Conservation (phyloP, 2,888 invertebrate genomes). For the Tuberolachnus salignus region DNA sequence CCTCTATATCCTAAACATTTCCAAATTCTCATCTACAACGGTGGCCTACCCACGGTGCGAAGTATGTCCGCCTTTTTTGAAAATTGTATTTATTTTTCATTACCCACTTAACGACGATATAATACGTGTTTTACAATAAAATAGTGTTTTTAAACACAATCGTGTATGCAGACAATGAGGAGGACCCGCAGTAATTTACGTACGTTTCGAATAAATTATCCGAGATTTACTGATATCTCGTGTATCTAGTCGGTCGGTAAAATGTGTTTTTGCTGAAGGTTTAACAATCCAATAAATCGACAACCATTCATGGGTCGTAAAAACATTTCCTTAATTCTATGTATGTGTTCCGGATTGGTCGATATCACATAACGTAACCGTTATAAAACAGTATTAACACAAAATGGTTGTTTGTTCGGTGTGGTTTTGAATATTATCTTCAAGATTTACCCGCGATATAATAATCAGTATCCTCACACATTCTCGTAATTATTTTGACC, state of each 20-base stretch:
- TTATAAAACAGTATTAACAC: neutral
- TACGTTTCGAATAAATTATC: neutral
- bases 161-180: neutral
- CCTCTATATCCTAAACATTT: too few relatives aligned
- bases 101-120: neutral
- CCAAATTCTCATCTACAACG: too few relatives aligned
- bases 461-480: too few relatives aligned
- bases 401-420: neutral
- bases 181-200: neutral
- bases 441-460: neutral
- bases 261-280: conserved; percentile 2
- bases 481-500: neutral
- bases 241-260: neutral
- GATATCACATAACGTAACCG: neutral
- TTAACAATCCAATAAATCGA: conserved; percentile 20
- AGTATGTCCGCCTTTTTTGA: too few relatives aligned
- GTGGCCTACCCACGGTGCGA: too few relatives aligned
- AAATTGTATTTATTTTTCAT: too few relatives aligned
- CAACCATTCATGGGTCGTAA: conserved; percentile 5
- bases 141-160: neutral
- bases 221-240: neutral
- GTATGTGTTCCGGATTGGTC: neutral
- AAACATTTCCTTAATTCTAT: conserved; percentile 13
- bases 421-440: neutral
- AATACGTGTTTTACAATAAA: conserved; percentile 2